These are phyloP conservation scores for Turnix velox DNA, from an alignment of 2,113 vertebrate species.

Conservation along the genomic window DNA sequence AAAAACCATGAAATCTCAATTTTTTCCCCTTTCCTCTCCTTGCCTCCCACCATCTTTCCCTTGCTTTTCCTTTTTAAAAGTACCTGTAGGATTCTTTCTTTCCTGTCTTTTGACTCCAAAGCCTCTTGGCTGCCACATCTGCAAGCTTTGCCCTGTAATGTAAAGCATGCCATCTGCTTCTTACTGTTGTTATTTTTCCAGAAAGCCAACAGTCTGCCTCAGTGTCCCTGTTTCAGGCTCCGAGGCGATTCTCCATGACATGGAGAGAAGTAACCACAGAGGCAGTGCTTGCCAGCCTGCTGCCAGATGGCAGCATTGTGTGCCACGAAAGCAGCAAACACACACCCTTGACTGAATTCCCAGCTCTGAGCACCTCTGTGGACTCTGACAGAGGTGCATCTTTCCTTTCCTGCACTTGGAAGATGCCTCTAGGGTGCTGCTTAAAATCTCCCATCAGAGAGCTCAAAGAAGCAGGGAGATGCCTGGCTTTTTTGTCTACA, in stretches of 20 bases:
- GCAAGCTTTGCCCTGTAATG: neutral
- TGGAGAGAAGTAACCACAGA: neutral
- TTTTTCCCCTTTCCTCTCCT: neutral
- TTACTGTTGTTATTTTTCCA: neutral
- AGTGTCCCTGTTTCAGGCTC: neutral
- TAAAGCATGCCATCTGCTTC: neutral
- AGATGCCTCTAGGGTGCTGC: neutral
- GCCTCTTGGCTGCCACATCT: neutral
- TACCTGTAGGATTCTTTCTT: neutral
- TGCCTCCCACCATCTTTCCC: neutral
- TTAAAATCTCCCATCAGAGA: neutral
- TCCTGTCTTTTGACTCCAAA: neutral
- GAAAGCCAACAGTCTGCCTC: neutral
- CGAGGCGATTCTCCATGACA: fast-evolving
- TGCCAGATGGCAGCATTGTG: neutral
- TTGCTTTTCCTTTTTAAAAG: neutral
- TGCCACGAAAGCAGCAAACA: neutral
- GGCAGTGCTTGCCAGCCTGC: neutral
- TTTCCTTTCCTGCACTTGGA: neutral
- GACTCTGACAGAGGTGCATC: fast-evolving
- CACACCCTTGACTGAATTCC: neutral
- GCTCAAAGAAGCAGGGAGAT: neutral
- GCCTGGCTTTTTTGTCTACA: fast-evolving
- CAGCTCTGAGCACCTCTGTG: neutral
- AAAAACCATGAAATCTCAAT: neutral